Percentiles rank a stretch among this genome's conserved stretches.
These are phyloP conservation scores for Ypsolopha sequella DNA, from an alignment of 2,888 invertebrate species.

Conservation along the genomic window DNA sequence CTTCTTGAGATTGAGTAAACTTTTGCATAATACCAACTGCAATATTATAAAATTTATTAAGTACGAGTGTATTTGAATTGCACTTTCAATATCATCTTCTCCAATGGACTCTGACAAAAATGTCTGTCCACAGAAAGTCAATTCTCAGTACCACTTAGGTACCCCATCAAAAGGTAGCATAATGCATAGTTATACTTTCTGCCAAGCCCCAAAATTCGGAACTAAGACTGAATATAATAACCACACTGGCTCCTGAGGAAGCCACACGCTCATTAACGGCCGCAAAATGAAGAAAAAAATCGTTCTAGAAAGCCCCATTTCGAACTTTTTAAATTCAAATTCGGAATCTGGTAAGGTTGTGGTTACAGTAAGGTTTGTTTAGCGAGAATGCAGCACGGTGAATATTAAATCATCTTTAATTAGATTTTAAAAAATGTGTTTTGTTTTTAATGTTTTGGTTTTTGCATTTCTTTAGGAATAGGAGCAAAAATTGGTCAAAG, in stretches of 20 bases:
- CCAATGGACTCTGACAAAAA: no score
- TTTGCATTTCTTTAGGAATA: no score
- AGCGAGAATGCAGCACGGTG: conserved; percentile 2
- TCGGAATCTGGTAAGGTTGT: conserved; percentile 34
- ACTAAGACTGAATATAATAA: conserved; percentile 14
- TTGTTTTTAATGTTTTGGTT: no score
- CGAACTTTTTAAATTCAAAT: conserved; percentile 59
- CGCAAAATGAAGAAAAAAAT: conserved; percentile 29
- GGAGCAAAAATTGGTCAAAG: no score
- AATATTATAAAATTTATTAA: no score
- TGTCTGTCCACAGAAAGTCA: no score
- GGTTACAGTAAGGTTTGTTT: conserved; percentile 14
- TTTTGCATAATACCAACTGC: no score
- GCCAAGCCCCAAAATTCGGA: neutral
- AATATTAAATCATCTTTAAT: neutral
- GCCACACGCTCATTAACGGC: conserved; percentile 42
- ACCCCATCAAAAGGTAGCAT: neutral
- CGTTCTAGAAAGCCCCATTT: conserved; percentile 48
- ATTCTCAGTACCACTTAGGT: neutral
- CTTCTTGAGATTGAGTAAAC: no score
- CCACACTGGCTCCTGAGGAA: conserved; percentile 48
- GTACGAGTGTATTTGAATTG: no score
- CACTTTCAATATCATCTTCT: no score
- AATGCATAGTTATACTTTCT: neutral
- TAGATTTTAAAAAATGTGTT: no score